Evolutionary conservation across 2,113 vertebrate species (phyloP).

Genomic region (mouse (Mus musculus)): GRCm39 chr2:38524501-38525000

Average conservation of each 20-base stretch:
- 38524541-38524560: background rate
- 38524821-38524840: slow-evolving; percentile 20
- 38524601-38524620: background rate
- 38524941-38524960: slow-evolving; percentile 49
- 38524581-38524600: background rate
- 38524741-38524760: background rate
- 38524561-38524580: background rate
- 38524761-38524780: slow-evolving; percentile 40
- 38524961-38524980: background rate
- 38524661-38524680: background rate
- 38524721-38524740: background rate
- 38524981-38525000: background rate
- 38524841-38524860: background rate
- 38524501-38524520: background rate
- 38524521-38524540: background rate
- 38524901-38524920: background rate
- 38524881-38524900: background rate
- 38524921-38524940: background rate
- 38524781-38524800: background rate
- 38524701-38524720: background rate
- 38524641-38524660: background rate
- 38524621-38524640: background rate
- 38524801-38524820: slow-evolving; percentile 3
- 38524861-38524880: background rate
- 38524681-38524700: background rate